Evolutionary conservation across 2,113 vertebrate genomes (phyloP).

Genomic region (Burhinus bistriatus): DNA sequence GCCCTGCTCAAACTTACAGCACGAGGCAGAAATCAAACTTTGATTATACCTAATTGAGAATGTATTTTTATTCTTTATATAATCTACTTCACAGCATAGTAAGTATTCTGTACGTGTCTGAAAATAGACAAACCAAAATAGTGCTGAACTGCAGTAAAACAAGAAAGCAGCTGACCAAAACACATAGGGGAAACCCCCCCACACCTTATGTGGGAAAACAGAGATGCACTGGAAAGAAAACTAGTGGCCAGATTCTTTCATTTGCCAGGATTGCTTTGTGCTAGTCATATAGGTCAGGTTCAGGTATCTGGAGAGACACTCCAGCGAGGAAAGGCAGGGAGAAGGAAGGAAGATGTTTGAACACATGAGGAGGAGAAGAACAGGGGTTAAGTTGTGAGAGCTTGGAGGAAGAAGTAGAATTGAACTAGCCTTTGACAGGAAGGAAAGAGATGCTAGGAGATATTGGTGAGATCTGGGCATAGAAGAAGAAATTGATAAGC

Average conservation of each 20-base stretch:
- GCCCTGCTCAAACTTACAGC: neutral
- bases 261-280: neutral
- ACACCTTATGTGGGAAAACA: neutral
- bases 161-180: neutral
- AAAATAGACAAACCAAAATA: neutral
- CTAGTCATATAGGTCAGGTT: neutral
- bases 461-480: neutral
- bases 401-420: neutral
- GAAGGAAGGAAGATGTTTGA: neutral
- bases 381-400: neutral
- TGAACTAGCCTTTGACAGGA: neutral
- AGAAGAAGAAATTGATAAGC: neutral
- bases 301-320: neutral
- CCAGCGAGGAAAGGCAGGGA: neutral
- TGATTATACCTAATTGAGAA: neutral
- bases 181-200: rapidly evolving
- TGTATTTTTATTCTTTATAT: neutral
- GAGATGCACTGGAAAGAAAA: neutral
- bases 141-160: neutral
- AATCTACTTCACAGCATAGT: neutral
- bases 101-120: neutral
- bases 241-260: neutral
- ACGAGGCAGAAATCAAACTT: neutral
- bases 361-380: neutral
- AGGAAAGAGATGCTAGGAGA: neutral